Evolutionary conservation across 2,113 vertebrate species (phyloP).

Genomic region (Aegithalos caudatus): DNA sequence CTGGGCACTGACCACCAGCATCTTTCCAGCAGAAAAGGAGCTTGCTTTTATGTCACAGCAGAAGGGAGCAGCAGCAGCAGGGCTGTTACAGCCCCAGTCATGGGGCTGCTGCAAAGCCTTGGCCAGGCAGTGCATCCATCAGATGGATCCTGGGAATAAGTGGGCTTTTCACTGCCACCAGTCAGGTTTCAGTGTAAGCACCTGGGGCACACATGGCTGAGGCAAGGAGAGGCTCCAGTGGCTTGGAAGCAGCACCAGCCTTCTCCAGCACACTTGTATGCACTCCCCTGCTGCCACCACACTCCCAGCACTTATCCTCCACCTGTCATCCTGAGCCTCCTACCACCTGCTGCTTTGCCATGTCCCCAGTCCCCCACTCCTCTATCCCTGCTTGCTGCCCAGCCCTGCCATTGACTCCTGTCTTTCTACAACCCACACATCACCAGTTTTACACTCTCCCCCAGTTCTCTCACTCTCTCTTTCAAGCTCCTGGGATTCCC

Average conservation of each 20-base stretch:
- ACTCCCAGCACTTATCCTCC: not conserved
- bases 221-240: not conserved
- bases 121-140: not conserved
- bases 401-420: not conserved
- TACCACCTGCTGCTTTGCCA: not conserved
- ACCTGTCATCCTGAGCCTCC: not conserved
- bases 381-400: not conserved
- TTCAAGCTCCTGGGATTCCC: not conserved
- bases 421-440: not conserved
- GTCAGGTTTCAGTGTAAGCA: not conserved
- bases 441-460: not conserved
- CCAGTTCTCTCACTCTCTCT: not conserved
- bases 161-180: not conserved
- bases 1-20: not conserved
- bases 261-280: not conserved
- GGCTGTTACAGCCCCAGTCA: not conserved
- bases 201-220: not conserved
- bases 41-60: not conserved
- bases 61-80: not conserved
- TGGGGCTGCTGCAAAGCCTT: not conserved
- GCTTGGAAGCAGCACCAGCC: not conserved
- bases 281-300: not conserved
- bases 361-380: not conserved
- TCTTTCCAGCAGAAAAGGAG: not conserved
- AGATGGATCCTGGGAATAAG: not conserved